These are phyloP conservation scores for Brenthis daphne DNA, from an alignment of 2,888 invertebrate species.

Conservation along the genomic window DNA sequence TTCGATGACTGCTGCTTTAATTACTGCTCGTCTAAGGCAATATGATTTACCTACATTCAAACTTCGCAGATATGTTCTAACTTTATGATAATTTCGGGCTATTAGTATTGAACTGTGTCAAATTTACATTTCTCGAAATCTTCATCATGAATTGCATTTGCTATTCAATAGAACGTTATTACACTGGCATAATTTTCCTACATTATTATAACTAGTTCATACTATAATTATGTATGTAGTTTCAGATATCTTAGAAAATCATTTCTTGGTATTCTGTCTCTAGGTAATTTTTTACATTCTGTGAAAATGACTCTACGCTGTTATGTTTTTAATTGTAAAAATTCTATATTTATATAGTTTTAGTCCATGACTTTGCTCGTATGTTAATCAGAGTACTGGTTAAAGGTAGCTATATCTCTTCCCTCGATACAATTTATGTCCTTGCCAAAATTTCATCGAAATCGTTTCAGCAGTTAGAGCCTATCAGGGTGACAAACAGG, in stretches of 20 bases:
- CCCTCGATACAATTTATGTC: too few species aligned
- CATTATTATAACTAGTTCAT: slow-evolving; percentile 1
- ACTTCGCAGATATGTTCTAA: slow-evolving; percentile 15
- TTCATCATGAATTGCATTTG: slow-evolving; percentile 24
- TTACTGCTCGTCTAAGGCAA: not conserved
- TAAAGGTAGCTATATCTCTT: too few species aligned
- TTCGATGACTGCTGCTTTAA: not conserved
- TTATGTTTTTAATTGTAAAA: too few species aligned
- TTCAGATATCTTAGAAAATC: not conserved
- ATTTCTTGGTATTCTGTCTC: not conserved
- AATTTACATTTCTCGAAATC: slow-evolving; percentile 21
- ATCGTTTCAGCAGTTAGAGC: too few species aligned
- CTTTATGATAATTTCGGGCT: slow-evolving; percentile 20
- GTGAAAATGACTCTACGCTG: too few species aligned
- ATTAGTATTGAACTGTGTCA: slow-evolving; percentile 20
- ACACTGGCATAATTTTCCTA: slow-evolving; percentile 22
- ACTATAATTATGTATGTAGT: not conserved
- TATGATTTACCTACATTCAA: slow-evolving; percentile 13
- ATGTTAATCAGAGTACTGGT: too few species aligned
- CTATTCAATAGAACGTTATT: slow-evolving; percentile 28
- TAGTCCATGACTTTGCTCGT: too few species aligned
- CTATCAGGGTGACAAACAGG: too few species aligned
- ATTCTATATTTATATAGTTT: too few species aligned
- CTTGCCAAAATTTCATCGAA: too few species aligned
- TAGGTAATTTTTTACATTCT: too few species aligned